A percentile compares a stretch with the other conserved stretches of the same genome.
These are phyloP conservation scores for Eulemur coronatus DNA, from an alignment of 2,797 vertebrate species.

Conservation along the genomic window DNA sequence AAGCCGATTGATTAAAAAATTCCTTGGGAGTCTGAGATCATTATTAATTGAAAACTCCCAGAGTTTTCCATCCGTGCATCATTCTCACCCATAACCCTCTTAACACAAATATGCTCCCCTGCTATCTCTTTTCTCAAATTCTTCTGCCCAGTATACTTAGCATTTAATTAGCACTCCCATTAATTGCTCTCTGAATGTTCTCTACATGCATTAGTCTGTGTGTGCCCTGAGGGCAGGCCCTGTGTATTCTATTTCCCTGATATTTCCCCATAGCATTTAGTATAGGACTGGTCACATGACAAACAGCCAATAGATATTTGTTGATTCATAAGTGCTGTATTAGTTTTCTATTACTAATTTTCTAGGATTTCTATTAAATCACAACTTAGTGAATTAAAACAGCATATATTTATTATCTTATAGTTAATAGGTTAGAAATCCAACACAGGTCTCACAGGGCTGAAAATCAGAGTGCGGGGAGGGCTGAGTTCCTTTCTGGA, in stretches of 20 bases:
- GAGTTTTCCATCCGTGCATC: constrained; percentile 1
- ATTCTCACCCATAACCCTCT: neutral
- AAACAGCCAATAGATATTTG: neutral
- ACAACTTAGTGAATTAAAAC: constrained; percentile 15
- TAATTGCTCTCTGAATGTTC: neutral
- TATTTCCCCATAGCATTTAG: neutral
- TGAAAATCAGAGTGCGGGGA: neutral
- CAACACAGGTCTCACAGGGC: neutral
- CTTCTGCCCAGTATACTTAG: neutral
- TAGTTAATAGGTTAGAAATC: neutral
- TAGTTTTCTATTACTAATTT: constrained; percentile 1
- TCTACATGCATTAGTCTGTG: neutral
- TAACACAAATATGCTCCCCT: neutral
- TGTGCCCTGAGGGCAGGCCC: neutral
- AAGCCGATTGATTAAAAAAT: neutral
- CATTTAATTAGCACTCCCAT: neutral
- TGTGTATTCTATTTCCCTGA: neutral
- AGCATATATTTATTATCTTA: neutral
- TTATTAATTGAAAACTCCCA: constrained; percentile 6
- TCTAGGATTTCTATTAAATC: neutral
- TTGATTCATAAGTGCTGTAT: neutral
- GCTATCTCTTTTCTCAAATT: neutral
- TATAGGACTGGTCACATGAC: neutral
- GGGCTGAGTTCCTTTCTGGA: neutral
- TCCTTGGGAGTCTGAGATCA: neutral